A percentile compares a stretch with the other conserved stretches of the same genome.
Conservation (phyloP, 2,888 invertebrate species). For the Volucella zonaria region DNA sequence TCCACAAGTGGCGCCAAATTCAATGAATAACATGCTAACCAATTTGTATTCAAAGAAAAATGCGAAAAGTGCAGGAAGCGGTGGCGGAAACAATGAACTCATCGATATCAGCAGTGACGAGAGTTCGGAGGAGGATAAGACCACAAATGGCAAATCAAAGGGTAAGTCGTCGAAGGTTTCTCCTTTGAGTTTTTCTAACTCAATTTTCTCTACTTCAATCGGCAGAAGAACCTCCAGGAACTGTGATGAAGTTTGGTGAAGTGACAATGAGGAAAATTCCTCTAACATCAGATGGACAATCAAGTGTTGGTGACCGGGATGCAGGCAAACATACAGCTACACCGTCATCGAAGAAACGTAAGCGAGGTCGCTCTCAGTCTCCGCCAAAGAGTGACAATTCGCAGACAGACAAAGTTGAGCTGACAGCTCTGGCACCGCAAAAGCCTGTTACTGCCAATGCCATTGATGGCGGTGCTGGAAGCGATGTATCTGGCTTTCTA, state of each 20-base stretch:
- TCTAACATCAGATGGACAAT: constrained; percentile 63
- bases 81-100: constrained; percentile 84
- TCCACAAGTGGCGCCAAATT: constrained; percentile 75
- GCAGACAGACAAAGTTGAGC: constrained; percentile 82
- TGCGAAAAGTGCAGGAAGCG: constrained; percentile 6
- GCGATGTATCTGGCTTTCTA: constrained; percentile 12
- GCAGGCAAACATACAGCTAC: constrained; percentile 76
- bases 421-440: constrained; percentile 59
- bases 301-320: constrained; percentile 76
- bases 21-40: constrained; percentile 81
- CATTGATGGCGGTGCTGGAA: constrained; percentile 12
- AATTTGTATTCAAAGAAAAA: constrained; percentile 83
- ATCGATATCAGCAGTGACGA: constrained; percentile 92
- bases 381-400: constrained; percentile 83
- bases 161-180: constrained; percentile 75
- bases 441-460: constrained; percentile 12
- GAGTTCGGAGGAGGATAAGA: constrained; percentile 85
- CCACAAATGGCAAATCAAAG: constrained; percentile 84
- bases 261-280: constrained; percentile 78
- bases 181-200: not conserved
- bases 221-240: not conserved
- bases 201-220: not conserved
- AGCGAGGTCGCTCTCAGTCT: constrained; percentile 58
- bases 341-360: constrained; percentile 60
- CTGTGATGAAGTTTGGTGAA: constrained; percentile 62